Conservation (phyloP, 1,140 invertebrate genomes). For the Magallana ariakensis region DNA sequence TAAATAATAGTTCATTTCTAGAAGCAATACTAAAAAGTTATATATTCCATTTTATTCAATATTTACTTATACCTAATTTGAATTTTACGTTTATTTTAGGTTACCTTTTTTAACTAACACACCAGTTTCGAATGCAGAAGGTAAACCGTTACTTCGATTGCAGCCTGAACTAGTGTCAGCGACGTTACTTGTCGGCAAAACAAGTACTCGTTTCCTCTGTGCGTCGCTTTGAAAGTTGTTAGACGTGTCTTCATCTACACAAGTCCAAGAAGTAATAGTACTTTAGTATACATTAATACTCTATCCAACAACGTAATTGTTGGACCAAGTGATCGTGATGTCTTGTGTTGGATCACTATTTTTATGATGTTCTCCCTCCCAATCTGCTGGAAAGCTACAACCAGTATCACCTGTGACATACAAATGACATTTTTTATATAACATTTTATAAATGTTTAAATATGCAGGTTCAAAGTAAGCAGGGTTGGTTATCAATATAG, state of each 20-base stretch:
- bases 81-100: background rate
- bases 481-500: too few species aligned
- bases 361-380: constrained; percentile 43
- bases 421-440: too few species aligned
- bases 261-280: constrained; percentile 35
- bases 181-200: background rate
- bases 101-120: background rate
- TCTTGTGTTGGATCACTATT: constrained; percentile 18
- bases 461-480: too few species aligned
- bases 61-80: background rate
- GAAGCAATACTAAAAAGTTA: too few species aligned
- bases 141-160: background rate
- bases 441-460: too few species aligned
- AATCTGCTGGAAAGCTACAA: background rate
- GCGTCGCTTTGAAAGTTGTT: constrained; percentile 2
- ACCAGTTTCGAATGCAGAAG: background rate
- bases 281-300: background rate
- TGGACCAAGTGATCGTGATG: background rate
- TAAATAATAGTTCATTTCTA: too few species aligned
- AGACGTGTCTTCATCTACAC: constrained; percentile 4
- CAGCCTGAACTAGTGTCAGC: background rate
- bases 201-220: background rate
- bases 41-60: background rate
- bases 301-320: constrained; percentile 4
- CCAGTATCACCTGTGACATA: background rate